A percentile compares a stretch with the other conserved stretches of the same genome.
phyloP scores from a whole-genome alignment of 2,888 invertebrate genomes.

The Sinhomidia bicolor region DNA sequence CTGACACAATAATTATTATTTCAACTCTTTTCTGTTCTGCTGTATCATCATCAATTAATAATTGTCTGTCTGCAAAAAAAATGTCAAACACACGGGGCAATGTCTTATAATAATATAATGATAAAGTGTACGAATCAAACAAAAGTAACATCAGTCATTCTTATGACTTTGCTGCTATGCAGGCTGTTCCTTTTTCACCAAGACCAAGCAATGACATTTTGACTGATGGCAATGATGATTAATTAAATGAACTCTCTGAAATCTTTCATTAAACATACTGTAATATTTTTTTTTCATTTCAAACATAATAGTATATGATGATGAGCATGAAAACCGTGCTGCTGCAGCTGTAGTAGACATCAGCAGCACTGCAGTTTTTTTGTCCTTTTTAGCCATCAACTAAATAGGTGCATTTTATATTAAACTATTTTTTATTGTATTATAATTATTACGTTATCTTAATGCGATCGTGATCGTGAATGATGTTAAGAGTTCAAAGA shows the following conservation, averaged over 20 bases:
- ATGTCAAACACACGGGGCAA: conserved; percentile 38
- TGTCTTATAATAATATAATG: conserved; percentile 13
- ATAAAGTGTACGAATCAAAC: conserved; percentile 15
- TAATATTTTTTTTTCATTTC: background rate
- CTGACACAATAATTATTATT: conserved; percentile 66
- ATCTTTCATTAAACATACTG: background rate
- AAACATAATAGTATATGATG: too few relatives aligned
- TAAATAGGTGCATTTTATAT: too few relatives aligned
- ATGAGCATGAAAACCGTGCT: too few relatives aligned
- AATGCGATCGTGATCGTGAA: conserved; percentile 23
- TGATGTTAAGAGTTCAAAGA: conserved; percentile 33
- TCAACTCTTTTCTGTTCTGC: conserved; percentile 29
- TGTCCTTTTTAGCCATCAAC: too few relatives aligned
- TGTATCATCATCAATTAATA: conserved; percentile 63
- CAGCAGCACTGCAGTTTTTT: too few relatives aligned
- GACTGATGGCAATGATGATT: conserved; percentile 62
- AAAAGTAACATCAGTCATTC: background rate
- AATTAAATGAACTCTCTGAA: conserved; percentile 51
- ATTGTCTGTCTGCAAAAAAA: conserved; percentile 48
- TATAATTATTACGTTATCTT: background rate
- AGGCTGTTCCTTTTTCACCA: background rate
- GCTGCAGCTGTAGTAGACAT: too few relatives aligned
- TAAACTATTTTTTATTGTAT: background rate
- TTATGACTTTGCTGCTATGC: background rate
- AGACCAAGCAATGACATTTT: conserved; percentile 46